These are phyloP conservation scores for Sinelater perroti DNA, from an alignment of 2,888 invertebrate species.

Conservation along the genomic window DNA sequence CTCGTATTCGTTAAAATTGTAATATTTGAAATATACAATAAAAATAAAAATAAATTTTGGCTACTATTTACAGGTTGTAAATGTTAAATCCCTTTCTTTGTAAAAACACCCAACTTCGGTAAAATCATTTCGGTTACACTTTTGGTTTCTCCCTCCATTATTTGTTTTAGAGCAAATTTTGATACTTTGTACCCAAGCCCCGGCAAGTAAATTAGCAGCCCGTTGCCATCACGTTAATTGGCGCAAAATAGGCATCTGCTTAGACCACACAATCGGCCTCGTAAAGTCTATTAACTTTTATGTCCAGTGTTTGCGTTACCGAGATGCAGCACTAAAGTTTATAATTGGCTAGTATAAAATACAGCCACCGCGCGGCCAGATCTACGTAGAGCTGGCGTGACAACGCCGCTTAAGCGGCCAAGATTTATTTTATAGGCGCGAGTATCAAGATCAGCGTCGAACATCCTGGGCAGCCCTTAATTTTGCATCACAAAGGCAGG, in stretches of 20 bases:
- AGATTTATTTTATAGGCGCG: conserved; percentile 31
- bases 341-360: conserved; percentile 1
- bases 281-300: conserved; percentile 15
- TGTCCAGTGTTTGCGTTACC: background rate
- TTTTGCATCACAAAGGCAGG: conserved; percentile 20
- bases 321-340: conserved; percentile 8
- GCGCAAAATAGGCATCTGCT: conserved; percentile 53
- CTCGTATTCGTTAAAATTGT: too few relatives aligned
- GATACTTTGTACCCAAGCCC: too few relatives aligned
- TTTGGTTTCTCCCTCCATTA: too few relatives aligned
- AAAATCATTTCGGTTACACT: too few relatives aligned
- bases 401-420: conserved; percentile 6
- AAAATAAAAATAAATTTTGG: too few relatives aligned
- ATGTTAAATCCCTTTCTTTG: too few relatives aligned
- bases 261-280: conserved; percentile 46
- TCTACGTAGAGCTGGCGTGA: conserved; percentile 1
- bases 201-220: too few relatives aligned
- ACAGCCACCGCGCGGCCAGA: background rate
- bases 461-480: conserved; percentile 14
- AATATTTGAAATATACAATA: too few relatives aligned
- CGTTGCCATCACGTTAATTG: conserved; percentile 53
- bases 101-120: too few relatives aligned
- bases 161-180: too few relatives aligned
- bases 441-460: conserved; percentile 18
- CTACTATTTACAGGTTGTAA: too few relatives aligned